Base-by-base conservation (phyloP, 2,888 invertebrate genomes). In the Gymnoscelis rufifasciata region DNA sequence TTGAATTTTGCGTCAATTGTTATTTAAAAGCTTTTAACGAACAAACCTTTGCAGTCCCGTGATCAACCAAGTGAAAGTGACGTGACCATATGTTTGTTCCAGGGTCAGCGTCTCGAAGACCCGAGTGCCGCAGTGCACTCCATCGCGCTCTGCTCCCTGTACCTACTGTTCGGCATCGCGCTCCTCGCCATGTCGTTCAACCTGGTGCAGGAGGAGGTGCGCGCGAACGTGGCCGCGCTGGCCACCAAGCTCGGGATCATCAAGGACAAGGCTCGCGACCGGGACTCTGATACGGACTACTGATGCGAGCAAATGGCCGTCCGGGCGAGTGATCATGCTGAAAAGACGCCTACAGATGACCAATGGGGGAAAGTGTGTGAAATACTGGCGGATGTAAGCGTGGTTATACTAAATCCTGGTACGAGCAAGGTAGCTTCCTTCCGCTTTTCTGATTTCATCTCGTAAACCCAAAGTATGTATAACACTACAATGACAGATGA, bases 141-240 rank as follows among this genome's bases (percentile, higher is more conserved):
- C 2, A 91, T 98, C 53, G 97, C 97, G 0, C 90, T 97, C 42
- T 97, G 97, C 68, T 97, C 97, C 0, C 84, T 98, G 44, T 98
- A 98, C 83, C 88, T 98, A 54, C 90, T 98, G 31, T 97, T 98
- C 75, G 98, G 98, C 5, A 98, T 98, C 68, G 96, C 97, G 0
- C 83, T 98, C 35, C 84, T 98, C 55, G 97, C 97, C 19, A 98
- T 98, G 98, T 96, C 96, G 65, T 98, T 98, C 83, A 98, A 98
- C 89, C 87, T 98, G 70, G 97, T 98, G 33, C 97, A 97, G 77
- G 97, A 97, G 72, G 96, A 97, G 78, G 96, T 97, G 7, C 95
- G 96, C 54, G 94, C 93, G 49, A 95, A 94, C 68, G 96, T 97
- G 3, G 95, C 96, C 64, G 91, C 93, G 51, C 92, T 97, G 6